phyloP scores from a whole-genome alignment of 2,797 vertebrate species.

The Notamacropus eugenii region DNA sequence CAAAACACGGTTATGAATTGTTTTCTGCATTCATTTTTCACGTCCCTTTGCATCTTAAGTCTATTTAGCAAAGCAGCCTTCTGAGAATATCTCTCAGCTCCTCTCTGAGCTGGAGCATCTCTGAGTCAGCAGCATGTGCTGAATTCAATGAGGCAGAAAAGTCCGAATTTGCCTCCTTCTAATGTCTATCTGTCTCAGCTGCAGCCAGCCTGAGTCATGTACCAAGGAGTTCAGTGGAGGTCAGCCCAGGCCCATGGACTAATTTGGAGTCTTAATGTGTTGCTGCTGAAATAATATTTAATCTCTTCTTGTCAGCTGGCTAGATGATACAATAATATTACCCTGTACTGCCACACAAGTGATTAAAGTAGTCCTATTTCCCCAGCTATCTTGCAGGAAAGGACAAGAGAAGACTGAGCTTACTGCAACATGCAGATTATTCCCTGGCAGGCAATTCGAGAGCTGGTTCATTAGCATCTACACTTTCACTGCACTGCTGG shows the following conservation, averaged over 20 bases:
- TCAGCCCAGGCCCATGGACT: slow-evolving; percentile 18
- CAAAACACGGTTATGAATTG: slow-evolving; percentile 2
- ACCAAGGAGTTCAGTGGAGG: slow-evolving; percentile 62
- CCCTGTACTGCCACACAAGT: slow-evolving; percentile 1
- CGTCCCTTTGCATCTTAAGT: slow-evolving; percentile 22
- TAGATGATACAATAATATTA: slow-evolving; percentile 45
- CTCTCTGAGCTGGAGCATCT: slow-evolving; percentile 58
- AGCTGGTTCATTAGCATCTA: slow-evolving; percentile 28
- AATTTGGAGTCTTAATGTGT: slow-evolving; percentile 55
- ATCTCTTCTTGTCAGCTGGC: slow-evolving; percentile 60
- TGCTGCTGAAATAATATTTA: slow-evolving; percentile 57
- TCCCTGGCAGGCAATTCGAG: slow-evolving; percentile 19
- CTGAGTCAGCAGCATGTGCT: slow-evolving; percentile 28
- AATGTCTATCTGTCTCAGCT: slow-evolving; percentile 48
- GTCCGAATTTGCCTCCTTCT: slow-evolving; percentile 10
- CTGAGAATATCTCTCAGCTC: neutral
- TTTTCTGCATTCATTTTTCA: slow-evolving; percentile 49
- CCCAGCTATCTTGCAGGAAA: slow-evolving; percentile 44
- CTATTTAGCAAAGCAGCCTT: slow-evolving; percentile 28
- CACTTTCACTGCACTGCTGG: neutral
- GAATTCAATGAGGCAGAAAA: slow-evolving; percentile 73
- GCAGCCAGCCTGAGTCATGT: slow-evolving; percentile 61
- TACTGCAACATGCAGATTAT: slow-evolving; percentile 15
- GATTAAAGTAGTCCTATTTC: slow-evolving; percentile 5
- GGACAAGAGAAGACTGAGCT: slow-evolving; percentile 1